phyloP scores from a whole-genome alignment of 2,797 vertebrate species.

The Spatula versicolor region DNA sequence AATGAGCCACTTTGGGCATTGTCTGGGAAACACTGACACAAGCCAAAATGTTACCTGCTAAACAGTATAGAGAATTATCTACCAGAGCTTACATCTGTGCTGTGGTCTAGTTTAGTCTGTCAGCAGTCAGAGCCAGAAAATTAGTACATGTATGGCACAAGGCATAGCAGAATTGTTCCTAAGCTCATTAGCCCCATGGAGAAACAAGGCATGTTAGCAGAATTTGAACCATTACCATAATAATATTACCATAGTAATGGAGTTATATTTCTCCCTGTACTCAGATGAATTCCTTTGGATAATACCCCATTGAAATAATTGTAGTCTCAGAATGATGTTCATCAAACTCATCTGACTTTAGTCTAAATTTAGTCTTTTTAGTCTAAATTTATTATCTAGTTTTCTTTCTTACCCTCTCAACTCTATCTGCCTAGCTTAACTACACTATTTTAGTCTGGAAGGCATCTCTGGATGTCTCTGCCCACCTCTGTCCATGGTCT shows the following conservation, averaged over 20 bases:
- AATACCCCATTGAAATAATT: neutral
- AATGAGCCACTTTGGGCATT: neutral
- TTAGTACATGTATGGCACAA: neutral
- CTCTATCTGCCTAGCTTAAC: neutral
- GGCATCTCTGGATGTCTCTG: neutral
- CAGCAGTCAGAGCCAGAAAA: neutral
- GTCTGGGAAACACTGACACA: neutral
- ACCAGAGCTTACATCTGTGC: neutral
- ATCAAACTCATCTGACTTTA: neutral
- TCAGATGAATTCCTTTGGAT: neutral
- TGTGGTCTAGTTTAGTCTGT: neutral
- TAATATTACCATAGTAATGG: neutral
- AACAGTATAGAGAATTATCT: neutral
- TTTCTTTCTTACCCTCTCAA: neutral
- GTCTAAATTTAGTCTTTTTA: neutral
- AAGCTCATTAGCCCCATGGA: neutral
- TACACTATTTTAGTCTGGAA: neutral
- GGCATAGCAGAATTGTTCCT: neutral
- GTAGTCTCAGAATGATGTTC: neutral
- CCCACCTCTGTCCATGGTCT: neutral
- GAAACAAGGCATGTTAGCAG: fast-evolving
- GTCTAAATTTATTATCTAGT: neutral
- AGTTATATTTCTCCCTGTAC: neutral
- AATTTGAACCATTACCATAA: fast-evolving
- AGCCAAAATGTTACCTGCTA: neutral